phyloP scores from a whole-genome alignment of 1,140 invertebrate species.

The Trachelipus rathkii region DNA sequence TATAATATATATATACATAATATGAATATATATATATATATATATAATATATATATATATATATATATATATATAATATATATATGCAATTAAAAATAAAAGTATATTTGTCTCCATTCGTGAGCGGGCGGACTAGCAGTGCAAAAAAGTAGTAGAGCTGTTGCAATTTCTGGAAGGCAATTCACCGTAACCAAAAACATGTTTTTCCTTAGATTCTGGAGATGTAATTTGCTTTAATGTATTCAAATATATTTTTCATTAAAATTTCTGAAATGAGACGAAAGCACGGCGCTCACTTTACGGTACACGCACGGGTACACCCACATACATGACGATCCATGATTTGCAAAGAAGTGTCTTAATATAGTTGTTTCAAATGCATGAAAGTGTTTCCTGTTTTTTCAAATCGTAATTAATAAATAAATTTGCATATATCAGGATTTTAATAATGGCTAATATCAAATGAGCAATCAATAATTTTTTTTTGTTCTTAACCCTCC shows the following conservation, averaged over 20 bases:
- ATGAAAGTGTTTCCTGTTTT: not conserved
- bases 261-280: constrained; percentile 5
- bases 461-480: not conserved
- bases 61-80: no score
- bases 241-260: constrained; percentile 11
- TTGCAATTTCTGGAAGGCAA: not conserved
- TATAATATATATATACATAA: no score
- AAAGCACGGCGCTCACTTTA: no score
- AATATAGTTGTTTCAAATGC: not conserved
- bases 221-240: not conserved
- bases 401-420: constrained; percentile 1
- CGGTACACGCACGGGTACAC: no score
- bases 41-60: no score
- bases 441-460: not conserved
- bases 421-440: not conserved
- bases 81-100: no score
- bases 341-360: no score
- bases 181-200: not conserved
- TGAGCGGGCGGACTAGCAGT: no score
- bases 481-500: not conserved
- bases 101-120: no score
- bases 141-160: no score
- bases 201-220: not conserved
- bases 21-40: no score
- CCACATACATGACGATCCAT: no score